Evolutionary conservation across 2,113 vertebrate genomes (phyloP).

Genomic region (Reinhardtius hippoglossoides): DNA sequence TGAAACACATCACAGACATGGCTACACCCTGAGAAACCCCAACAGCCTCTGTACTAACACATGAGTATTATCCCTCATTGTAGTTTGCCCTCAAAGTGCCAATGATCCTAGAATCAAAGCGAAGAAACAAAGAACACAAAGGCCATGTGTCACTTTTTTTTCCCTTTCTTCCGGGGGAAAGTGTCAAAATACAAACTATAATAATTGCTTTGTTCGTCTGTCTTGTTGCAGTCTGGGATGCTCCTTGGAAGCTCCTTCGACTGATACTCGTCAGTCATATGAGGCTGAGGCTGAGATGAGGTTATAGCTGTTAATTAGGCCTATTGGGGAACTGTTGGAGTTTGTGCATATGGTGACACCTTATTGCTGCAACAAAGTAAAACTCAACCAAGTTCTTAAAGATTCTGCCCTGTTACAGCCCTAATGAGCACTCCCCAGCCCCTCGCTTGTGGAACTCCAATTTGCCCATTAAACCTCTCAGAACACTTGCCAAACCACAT

Average conservation of each 20-base stretch:
- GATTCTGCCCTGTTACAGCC: constrained; percentile 6
- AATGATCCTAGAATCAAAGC: constrained; percentile 57
- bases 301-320: constrained; percentile 51
- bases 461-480: constrained; percentile 21
- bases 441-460: background rate
- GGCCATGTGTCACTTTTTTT: constrained; percentile 30
- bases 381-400: background rate
- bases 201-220: constrained; percentile 36
- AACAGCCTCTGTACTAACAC: constrained; percentile 51
- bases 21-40: constrained; percentile 57
- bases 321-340: constrained; percentile 29
- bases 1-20: constrained; percentile 66
- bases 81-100: constrained; percentile 58
- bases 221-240: background rate
- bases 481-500: constrained; percentile 22
- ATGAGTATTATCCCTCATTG: constrained; percentile 44
- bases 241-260: constrained; percentile 30
- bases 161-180: constrained; percentile 27
- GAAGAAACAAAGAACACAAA: constrained; percentile 35
- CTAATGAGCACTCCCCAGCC: constrained; percentile 27
- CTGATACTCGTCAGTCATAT: constrained; percentile 34
- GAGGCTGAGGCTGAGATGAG: constrained; percentile 7
- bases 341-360: constrained; percentile 23
- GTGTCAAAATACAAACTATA: constrained; percentile 34
- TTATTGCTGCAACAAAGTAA: constrained; percentile 2